A percentile compares a stretch with the other conserved stretches of the same genome.
Evolutionary conservation across 92 coral and sea anemone genomes (phyloP).

Genomic region (Heteractis magnifica): DNA sequence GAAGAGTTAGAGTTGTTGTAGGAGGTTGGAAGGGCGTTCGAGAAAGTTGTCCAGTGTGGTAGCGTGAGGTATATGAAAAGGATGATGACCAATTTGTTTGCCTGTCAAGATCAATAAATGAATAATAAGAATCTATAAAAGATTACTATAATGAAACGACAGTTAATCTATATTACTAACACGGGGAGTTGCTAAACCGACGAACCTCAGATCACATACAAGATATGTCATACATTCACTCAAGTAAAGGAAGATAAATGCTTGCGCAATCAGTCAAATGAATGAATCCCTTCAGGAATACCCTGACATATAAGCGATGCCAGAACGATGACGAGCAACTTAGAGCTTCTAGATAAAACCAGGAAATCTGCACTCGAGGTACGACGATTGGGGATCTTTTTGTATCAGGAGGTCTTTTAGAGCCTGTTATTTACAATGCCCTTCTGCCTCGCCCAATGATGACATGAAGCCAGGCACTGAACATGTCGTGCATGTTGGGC

Average conservation of each 20-base stretch:
- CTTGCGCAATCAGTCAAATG: no score
- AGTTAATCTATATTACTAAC: background rate
- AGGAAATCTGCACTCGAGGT: no score
- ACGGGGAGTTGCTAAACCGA: background rate
- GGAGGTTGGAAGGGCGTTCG: background rate
- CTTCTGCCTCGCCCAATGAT: background rate
- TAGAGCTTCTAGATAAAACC: no score
- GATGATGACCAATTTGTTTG: background rate
- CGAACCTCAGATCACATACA: background rate
- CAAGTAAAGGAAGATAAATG: no score
- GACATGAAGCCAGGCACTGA: background rate
- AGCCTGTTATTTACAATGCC: no score
- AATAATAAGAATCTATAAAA: background rate
- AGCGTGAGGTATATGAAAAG: constrained; percentile 1
- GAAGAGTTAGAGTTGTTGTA: background rate
- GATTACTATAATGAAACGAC: background rate
- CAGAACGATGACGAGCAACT: no score
- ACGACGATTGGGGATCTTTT: no score
- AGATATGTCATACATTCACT: no score
- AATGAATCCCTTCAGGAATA: no score
- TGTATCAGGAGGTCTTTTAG: no score
- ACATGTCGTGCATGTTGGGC: background rate
- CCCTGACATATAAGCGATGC: no score
- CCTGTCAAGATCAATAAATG: constrained; percentile 9
- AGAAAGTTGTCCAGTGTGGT: background rate